Conservation (phyloP, 92 coral and sea anemone genomes). For the Galaxea fascicularis region DNA sequence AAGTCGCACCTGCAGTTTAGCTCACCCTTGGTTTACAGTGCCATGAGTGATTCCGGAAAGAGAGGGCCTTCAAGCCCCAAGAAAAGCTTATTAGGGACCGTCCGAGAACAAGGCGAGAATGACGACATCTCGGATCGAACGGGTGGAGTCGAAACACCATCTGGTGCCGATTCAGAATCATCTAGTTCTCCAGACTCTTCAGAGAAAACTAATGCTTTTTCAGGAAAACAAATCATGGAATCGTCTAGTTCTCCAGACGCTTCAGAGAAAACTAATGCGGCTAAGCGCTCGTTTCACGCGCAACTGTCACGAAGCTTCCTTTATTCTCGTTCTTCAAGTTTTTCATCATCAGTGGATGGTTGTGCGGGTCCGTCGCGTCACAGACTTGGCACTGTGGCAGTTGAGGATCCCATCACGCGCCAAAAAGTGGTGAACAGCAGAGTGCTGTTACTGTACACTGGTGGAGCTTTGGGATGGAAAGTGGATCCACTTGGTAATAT, state of each 20-base stretch:
- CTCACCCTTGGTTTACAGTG: not conserved
- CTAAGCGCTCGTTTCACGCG: not conserved
- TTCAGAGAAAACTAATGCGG: not conserved
- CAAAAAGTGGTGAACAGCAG: constrained; percentile 63
- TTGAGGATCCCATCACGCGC: constrained; percentile 69
- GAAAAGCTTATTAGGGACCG: not conserved
- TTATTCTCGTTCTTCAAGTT: constrained; percentile 33
- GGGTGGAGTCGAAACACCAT: constrained; percentile 10
- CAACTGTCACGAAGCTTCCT: constrained; percentile 43
- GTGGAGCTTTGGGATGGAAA: constrained; percentile 93
- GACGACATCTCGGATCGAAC: constrained; percentile 11
- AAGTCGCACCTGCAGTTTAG: not conserved
- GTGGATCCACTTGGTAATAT: constrained; percentile 47
- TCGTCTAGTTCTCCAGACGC: constrained; percentile 1
- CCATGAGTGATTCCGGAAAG: constrained; percentile 28
- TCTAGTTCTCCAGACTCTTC: too few species aligned
- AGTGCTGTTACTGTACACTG: constrained; percentile 80
- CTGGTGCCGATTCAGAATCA: not conserved
- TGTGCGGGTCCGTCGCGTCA: not conserved
- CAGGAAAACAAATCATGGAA: constrained; percentile 21
- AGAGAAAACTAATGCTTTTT: not conserved
- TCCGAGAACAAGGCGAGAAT: constrained; percentile 7
- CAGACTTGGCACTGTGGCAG: constrained; percentile 36
- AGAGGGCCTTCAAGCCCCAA: not conserved
- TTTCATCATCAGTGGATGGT: constrained; percentile 7